Evolutionary conservation across 2,888 invertebrate species (phyloP).

Genomic region (Agriotes lineatus): DNA sequence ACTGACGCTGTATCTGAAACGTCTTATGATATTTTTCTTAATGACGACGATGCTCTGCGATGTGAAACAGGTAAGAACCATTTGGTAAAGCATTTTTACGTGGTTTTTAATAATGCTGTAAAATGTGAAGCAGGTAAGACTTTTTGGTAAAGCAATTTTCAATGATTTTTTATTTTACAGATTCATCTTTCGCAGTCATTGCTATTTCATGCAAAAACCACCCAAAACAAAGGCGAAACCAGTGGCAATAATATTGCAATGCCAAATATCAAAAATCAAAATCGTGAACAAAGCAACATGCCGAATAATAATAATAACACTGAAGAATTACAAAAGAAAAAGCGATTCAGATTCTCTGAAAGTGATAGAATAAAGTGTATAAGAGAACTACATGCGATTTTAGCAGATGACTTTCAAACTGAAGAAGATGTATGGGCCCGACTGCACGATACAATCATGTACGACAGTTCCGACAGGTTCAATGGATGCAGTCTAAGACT

Average conservation of each 20-base stretch:
- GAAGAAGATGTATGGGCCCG: conserved; percentile 3
- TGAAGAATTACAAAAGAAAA: not conserved
- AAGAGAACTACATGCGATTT: not conserved
- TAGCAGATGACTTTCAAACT: conserved; percentile 11
- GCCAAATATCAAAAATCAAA: not conserved
- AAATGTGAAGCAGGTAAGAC: not conserved
- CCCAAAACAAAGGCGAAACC: too few species aligned
- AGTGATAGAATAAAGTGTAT: conserved; percentile 7
- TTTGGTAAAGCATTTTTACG: not conserved
- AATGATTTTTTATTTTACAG: too few species aligned
- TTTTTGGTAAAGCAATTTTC: too few species aligned
- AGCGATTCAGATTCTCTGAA: conserved; percentile 11
- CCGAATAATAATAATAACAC: too few species aligned
- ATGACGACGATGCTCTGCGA: not conserved
- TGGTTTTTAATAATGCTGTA: not conserved
- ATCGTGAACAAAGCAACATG: conserved; percentile 5
- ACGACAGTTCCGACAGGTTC: conserved; percentile 15
- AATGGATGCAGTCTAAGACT: conserved; percentile 24
- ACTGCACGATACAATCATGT: not conserved
- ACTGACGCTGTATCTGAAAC: not conserved
- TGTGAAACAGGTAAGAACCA: conserved; percentile 3
- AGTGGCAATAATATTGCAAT: not conserved
- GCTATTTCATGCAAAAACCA: too few species aligned
- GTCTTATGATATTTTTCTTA: not conserved
- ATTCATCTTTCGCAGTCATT: not conserved